Conservation (phyloP, 53 echinoderm and acorn worm species). For the Antedon mediterranea region DNA sequence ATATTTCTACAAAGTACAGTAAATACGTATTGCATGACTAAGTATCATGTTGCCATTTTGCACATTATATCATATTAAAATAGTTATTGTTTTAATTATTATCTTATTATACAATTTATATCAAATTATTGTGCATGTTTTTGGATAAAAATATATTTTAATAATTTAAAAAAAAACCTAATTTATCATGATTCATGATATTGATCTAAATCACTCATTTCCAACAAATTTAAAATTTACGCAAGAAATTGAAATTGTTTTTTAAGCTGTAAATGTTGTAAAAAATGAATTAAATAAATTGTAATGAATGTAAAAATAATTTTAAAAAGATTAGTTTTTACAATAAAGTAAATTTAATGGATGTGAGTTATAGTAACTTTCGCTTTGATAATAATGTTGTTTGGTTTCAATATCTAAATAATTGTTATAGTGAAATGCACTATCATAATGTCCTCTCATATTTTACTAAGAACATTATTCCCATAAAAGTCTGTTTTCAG, state of each 20-base stretch:
- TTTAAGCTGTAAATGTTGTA: background rate
- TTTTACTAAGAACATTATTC: slow-evolving; percentile 1
- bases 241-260: background rate
- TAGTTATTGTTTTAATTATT: no score
- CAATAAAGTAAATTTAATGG: background rate
- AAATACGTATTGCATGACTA: no score
- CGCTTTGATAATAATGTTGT: background rate
- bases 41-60: no score
- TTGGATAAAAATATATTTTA: no score
- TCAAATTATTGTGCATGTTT: no score
- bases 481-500: background rate
- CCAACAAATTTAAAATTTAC: background rate
- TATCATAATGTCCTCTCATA: background rate
- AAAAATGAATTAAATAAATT: background rate
- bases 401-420: slow-evolving; percentile 1
- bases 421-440: background rate
- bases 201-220: background rate
- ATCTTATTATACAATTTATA: no score
- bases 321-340: background rate
- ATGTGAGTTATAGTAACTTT: background rate
- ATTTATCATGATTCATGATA: no score
- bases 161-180: no score
- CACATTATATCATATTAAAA: no score
- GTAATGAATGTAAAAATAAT: background rate
- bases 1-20: no score